These are phyloP conservation scores for Diachasmimorpha longicaudata DNA, from an alignment of 1,140 invertebrate species.

Conservation along the genomic window DNA sequence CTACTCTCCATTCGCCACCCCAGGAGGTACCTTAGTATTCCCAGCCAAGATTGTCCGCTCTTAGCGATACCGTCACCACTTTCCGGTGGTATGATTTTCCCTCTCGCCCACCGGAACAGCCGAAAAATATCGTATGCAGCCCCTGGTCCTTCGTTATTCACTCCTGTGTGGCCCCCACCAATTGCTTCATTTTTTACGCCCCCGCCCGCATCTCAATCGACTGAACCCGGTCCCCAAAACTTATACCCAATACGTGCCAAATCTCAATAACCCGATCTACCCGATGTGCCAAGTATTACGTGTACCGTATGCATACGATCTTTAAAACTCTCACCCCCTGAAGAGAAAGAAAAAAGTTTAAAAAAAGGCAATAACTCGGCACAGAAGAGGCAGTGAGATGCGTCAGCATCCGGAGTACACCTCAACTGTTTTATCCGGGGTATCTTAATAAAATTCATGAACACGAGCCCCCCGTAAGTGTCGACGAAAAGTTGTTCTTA, in stretches of 20 bases:
- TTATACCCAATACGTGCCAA: constrained; percentile 18
- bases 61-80: background rate
- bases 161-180: background rate
- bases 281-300: background rate
- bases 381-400: background rate
- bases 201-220: background rate
- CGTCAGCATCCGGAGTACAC: constrained; percentile 20
- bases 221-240: background rate
- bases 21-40: background rate
- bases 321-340: background rate
- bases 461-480: constrained; percentile 37
- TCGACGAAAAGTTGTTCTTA: constrained; percentile 46
- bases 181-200: constrained; percentile 6
- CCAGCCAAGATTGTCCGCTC: background rate
- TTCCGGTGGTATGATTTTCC: background rate
- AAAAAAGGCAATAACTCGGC: background rate
- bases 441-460: constrained; percentile 56
- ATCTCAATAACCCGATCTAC: constrained; percentile 16
- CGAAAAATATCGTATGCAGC: background rate
- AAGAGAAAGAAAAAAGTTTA: background rate
- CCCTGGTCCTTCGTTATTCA: background rate
- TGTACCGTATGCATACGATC: background rate
- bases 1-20: background rate
- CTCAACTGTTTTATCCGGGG: constrained; percentile 40
- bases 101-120: background rate